phyloP scores from a whole-genome alignment of 2,888 invertebrate genomes.

The Parthenolecanium corni region DNA sequence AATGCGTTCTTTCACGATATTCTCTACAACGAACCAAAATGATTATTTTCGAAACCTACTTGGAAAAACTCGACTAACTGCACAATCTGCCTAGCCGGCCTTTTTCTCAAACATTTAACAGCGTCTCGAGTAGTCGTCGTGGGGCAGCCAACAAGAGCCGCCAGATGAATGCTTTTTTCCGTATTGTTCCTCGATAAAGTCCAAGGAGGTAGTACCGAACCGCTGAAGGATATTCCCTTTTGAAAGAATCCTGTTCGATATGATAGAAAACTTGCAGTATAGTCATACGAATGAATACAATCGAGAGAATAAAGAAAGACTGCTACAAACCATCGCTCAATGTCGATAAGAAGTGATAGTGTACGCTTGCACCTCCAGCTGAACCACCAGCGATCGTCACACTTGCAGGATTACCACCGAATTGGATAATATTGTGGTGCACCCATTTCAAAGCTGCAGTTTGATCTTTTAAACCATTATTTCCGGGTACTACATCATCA shows the following conservation, averaged over 20 bases:
- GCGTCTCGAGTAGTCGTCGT: neutral
- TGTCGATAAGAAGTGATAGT: neutral
- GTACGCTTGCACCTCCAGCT: neutral
- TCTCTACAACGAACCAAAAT: too few species aligned
- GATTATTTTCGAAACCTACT: too few species aligned
- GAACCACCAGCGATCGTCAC: neutral
- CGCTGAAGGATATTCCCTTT: too few species aligned
- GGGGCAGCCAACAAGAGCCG: neutral
- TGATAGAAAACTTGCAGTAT: neutral
- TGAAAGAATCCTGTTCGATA: neutral
- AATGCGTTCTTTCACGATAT: too few species aligned
- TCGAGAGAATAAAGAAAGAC: neutral
- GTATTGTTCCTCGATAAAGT: neutral
- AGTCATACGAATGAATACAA: neutral
- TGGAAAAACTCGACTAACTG: slow-evolving; percentile 25
- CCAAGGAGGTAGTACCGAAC: neutral
- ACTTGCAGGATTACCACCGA: slow-evolving; percentile 13
- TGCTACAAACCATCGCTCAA: slow-evolving; percentile 1
- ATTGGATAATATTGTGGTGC: slow-evolving; percentile 2
- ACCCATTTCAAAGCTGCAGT: slow-evolving; percentile 1
- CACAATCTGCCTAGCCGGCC: slow-evolving; percentile 33
- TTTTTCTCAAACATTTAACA: neutral
- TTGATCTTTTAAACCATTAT: slow-evolving; percentile 10
- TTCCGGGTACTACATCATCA: slow-evolving; percentile 3
- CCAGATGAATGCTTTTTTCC: neutral